phyloP scores from a whole-genome alignment of 2,888 invertebrate genomes.

The Eilema griseolum region DNA sequence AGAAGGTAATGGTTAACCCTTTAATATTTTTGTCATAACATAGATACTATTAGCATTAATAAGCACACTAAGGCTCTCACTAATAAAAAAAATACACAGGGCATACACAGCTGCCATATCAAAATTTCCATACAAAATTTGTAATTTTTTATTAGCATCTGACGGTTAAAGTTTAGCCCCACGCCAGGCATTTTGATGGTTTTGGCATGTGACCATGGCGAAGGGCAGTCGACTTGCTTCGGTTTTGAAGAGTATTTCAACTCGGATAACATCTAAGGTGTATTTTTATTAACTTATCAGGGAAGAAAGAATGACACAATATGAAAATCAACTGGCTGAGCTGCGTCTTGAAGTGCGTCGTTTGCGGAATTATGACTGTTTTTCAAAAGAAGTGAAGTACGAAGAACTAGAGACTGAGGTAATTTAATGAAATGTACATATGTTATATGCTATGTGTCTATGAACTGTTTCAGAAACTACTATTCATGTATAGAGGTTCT shows the following conservation, averaged over 20 bases:
- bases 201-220: too few relatives aligned
- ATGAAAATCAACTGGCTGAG: conserved; percentile 72
- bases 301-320: conserved; percentile 74
- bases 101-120: too few relatives aligned
- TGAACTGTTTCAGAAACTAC: background rate
- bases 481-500: background rate
- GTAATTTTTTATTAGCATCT: too few relatives aligned
- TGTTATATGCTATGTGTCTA: background rate
- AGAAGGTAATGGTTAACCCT: background rate
- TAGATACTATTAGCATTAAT: too few relatives aligned
- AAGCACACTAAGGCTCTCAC: too few relatives aligned
- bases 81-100: too few relatives aligned
- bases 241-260: too few relatives aligned
- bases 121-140: too few relatives aligned
- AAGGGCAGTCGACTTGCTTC: too few relatives aligned
- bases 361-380: conserved; percentile 74
- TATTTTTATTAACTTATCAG: conserved; percentile 53
- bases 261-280: too few relatives aligned
- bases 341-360: conserved; percentile 74
- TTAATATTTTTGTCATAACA: too few relatives aligned
- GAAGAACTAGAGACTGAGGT: conserved; percentile 79
- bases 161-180: too few relatives aligned
- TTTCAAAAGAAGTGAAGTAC: conserved; percentile 68
- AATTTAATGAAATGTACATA: conserved; percentile 9
- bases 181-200: background rate